phyloP scores from a whole-genome alignment of 2,888 invertebrate genomes.

The Drymonia ruficornis region DNA sequence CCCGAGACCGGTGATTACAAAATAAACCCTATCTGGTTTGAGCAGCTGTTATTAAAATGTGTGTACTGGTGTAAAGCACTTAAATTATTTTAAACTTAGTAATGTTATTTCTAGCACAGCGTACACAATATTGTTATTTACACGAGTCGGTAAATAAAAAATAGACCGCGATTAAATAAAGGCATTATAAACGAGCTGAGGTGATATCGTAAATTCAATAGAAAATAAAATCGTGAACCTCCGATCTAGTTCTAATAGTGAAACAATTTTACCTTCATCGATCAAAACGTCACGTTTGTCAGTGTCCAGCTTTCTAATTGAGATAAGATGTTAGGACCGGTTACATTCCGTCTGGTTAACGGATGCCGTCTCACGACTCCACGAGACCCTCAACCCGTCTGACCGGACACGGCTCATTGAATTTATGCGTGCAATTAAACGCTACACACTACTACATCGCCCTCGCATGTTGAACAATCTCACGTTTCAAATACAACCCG shows the following conservation, averaged over 20 bases:
- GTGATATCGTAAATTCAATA: too few species aligned
- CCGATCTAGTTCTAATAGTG: slow-evolving; percentile 35
- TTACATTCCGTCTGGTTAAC: slow-evolving; percentile 43
- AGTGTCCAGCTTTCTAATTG: slow-evolving; percentile 65
- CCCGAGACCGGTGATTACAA: slow-evolving; percentile 25
- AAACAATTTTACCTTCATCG: slow-evolving; percentile 48
- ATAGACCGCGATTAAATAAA: too few species aligned
- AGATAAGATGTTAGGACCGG: slow-evolving; percentile 55
- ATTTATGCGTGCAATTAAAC: slow-evolving; percentile 53
- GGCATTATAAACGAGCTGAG: too few species aligned
- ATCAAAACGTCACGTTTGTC: slow-evolving; percentile 59
- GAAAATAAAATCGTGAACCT: slow-evolving; percentile 10
- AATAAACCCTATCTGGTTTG: neutral
- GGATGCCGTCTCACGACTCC: slow-evolving; percentile 48
- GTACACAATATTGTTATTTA: too few species aligned
- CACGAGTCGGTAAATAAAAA: too few species aligned
- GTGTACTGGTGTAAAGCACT: neutral
- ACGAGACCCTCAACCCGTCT: slow-evolving; percentile 21
- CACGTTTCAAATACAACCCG: slow-evolving; percentile 45
- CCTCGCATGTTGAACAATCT: slow-evolving; percentile 41
- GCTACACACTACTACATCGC: slow-evolving; percentile 41
- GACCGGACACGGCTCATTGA: slow-evolving; percentile 47
- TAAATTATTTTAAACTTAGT: too few species aligned
- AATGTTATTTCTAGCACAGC: too few species aligned
- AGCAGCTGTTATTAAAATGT: neutral